Evolutionary conservation across 2,888 invertebrate genomes (phyloP), one percentile per base, ranked within the genome.

Genomic region (Agrochola lota): DNA sequence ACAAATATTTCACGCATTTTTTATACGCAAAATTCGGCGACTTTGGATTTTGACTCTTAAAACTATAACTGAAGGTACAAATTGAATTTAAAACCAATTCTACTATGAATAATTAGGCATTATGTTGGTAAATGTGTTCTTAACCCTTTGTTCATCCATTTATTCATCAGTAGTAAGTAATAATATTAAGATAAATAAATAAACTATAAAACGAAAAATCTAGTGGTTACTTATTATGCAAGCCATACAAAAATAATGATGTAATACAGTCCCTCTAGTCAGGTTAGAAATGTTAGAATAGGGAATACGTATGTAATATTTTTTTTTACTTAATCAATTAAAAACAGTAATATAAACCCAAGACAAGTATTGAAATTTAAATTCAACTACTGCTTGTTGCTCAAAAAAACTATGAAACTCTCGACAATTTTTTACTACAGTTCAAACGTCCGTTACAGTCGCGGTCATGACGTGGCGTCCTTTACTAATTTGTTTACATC

Each of bases 21-120:
- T 52, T n/a, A 9, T 23, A 26, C 35, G 15, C 17, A 2, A 30
- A 35, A 55, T n/a, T 60, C 35, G 2, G 55, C 12, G n/a, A 30
- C 55, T 86, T 71, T 71, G 67, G 40, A 75, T 75, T 83, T 70
- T 73, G 60, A 64, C 9, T 86, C 74, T 83, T 86, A 84, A 71
- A 68, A 67, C 74, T 86, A 78, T 43, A 30, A 35, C 0, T 26
- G 60, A 83, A 84, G 83, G 79, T 64, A 86, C 55, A 85, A 71
- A 78, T 78, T 63, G n/a, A 81, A 77, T 60, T 78, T 57, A 57
- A 85, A 70, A 81, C 55, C 52, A 62, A 73, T 57, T 84, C 11
- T 57, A 63, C 0, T 69, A 55, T 63, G 49, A 71, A 72, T 63
- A 64, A 67, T 75, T 30, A 52, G 57, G 11, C 77, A 66, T 71